A percentile compares a stretch with the other conserved stretches of the same genome.
Evolutionary conservation across 2,113 vertebrate genomes (phyloP).

Genomic region (Notarius lentiginosus): DNA sequence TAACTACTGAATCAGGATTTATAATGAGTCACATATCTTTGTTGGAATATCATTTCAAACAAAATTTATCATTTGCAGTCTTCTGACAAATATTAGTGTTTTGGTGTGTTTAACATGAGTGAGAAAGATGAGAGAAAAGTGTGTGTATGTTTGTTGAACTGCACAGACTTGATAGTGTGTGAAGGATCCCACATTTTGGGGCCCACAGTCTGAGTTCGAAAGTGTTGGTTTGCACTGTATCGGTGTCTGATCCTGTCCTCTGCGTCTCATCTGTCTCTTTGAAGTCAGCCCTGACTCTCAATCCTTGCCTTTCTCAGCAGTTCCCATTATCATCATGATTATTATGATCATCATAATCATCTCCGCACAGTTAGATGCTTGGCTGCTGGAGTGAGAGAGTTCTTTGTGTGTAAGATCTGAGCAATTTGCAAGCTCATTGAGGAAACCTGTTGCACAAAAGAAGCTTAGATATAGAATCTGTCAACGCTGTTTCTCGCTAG

Average conservation of each 20-base stretch:
- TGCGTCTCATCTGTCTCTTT: conserved; percentile 76
- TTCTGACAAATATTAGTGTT: background rate
- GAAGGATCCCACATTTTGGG: background rate
- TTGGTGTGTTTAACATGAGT: conserved; percentile 1
- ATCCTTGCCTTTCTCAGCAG: conserved; percentile 81
- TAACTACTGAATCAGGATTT: conserved; percentile 20
- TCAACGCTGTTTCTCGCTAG: conserved; percentile 71
- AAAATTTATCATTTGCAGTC: conserved; percentile 1
- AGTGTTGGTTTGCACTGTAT: conserved; percentile 72
- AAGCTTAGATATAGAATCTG: conserved; percentile 79
- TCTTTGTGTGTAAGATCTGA: conserved; percentile 90
- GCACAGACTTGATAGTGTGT: background rate
- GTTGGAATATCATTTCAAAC: conserved; percentile 24
- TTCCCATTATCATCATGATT: conserved; percentile 74
- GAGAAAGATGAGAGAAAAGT: background rate
- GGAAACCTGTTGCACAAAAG: conserved; percentile 81
- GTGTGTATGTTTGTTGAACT: background rate
- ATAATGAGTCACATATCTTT: background rate
- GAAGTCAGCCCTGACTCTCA: conserved; percentile 83
- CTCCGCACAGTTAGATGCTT: conserved; percentile 66
- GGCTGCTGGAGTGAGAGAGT: conserved; percentile 75
- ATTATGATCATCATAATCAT: conserved; percentile 66
- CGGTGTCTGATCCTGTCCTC: conserved; percentile 76
- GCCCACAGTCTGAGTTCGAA: conserved; percentile 13
- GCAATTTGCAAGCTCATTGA: conserved; percentile 88